A percentile compares a stretch with the other conserved stretches of the same genome.
Conservation (phyloP, 2,797 vertebrate genomes). For the Adelosebastes latens region DNA sequence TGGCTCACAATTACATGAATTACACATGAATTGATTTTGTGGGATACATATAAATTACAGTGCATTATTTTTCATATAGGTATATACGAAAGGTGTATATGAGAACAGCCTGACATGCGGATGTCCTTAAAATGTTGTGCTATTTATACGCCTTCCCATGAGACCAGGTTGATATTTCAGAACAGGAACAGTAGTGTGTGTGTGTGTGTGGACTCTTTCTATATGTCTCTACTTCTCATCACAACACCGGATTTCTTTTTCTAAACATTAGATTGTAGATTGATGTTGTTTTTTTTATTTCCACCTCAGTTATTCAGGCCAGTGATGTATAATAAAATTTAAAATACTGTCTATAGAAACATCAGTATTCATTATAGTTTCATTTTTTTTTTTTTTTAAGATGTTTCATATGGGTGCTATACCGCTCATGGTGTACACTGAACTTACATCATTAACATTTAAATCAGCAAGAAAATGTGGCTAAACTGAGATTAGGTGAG, state of each 20-base stretch:
- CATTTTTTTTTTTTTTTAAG: neutral
- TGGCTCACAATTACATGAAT: too few relatives aligned
- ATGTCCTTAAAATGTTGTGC: too few relatives aligned
- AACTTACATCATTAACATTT: constrained; percentile 42
- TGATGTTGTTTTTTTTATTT: neutral
- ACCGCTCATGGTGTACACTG: constrained; percentile 14
- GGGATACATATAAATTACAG: too few relatives aligned
- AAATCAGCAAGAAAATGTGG: constrained; percentile 37
- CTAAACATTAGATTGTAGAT: neutral
- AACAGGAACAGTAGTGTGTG: neutral
- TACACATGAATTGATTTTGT: too few relatives aligned
- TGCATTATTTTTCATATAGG: too few relatives aligned
- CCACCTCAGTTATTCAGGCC: neutral
- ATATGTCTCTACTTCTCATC: neutral
- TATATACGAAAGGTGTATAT: too few relatives aligned
- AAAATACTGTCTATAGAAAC: neutral
- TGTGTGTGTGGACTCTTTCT: neutral
- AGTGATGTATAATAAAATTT: neutral
- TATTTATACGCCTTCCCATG: too few relatives aligned
- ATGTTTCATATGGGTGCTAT: constrained; percentile 43
- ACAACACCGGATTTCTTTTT: neutral
- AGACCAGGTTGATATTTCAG: too few relatives aligned
- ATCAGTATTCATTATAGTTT: neutral
- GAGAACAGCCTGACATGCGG: too few relatives aligned
- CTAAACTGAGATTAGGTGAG: constrained; percentile 38